Evolutionary conservation across 2,797 vertebrate genomes (phyloP), one percentile per base, ranked within the genome.

Genomic region (Aeoliscus strigatus): DNA sequence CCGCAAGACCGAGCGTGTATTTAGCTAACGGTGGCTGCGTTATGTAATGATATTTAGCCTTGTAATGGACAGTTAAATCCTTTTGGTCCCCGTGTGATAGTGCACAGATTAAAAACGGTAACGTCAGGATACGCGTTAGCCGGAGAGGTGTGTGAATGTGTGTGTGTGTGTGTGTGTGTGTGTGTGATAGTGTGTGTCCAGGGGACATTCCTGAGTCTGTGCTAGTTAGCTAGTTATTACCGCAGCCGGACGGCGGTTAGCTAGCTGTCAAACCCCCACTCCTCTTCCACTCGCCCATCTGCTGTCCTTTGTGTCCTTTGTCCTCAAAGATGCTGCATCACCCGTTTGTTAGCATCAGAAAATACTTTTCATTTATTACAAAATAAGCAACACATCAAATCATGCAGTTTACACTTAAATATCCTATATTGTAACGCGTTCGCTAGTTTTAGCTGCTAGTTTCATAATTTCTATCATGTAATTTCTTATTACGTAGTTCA

Each of bases 1-100:
- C 13, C 56, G 45, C 60, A 12, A 35, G 48, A 13, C 5, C 8
- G 13, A n/a, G 6, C 14, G 24, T 32, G 21, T 44, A 18, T 40
- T 11, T 7, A 54, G 73, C 69, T 58, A 65, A 47, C 43, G 42
- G 34, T 27, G 3, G 13, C 23, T 16, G 7, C 25, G 27, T 83
- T 81, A 78, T 79, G 66, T 70, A 81, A 80, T 53, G 69, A 65
- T 55, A 70, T 50, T 33, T 11, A 65, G 40, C 59, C 48, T 42
- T 15, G 25, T 11, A 38, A 53, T 43, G 45, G 33, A 33, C 62
- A 27, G 16, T 63, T 53, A 56, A 72, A 77, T 68, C 62, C 54
- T 7, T 1, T 25, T 3, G 9, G 27, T 13, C 27, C 10, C 12
- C 1, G 1, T 16, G 23, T 32, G 27, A 35, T 30, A 9, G 28